These are phyloP conservation scores for Sussaba pulchella DNA, from an alignment of 2,888 invertebrate species.

Conservation along the genomic window DNA sequence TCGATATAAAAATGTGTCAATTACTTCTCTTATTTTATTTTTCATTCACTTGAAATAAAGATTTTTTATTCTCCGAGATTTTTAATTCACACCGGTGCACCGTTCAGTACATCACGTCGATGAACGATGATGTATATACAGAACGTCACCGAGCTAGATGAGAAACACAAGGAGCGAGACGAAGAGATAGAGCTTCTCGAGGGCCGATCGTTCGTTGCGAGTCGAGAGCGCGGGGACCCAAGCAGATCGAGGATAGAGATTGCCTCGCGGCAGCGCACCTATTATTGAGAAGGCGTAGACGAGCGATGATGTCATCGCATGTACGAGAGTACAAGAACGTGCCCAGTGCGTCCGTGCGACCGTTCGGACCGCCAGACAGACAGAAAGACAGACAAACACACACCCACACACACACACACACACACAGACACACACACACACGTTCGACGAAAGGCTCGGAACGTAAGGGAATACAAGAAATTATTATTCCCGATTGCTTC, in stretches of 20 bases:
- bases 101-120: slow-evolving; percentile 33
- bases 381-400: slow-evolving; percentile 21
- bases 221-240: slow-evolving; percentile 26
- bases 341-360: slow-evolving; percentile 31
- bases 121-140: slow-evolving; percentile 24
- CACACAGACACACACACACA: slow-evolving; percentile 30
- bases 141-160: slow-evolving; percentile 18
- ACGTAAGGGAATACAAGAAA: slow-evolving; percentile 23
- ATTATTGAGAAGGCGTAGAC: slow-evolving; percentile 65
- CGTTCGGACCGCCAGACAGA: slow-evolving; percentile 33
- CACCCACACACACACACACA: slow-evolving; percentile 17
- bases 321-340: slow-evolving; percentile 23
- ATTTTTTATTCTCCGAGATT: too few relatives aligned
- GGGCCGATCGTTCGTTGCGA: slow-evolving; percentile 10
- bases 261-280: slow-evolving; percentile 60
- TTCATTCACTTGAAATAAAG: too few relatives aligned
- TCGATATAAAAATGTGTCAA: too few relatives aligned
- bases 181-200: slow-evolving; percentile 60
- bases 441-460: slow-evolving; percentile 33
- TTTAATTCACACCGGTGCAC: too few relatives aligned
- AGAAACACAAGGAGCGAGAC: slow-evolving; percentile 62
- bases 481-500: too few relatives aligned
- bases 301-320: slow-evolving; percentile 62
- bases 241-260: slow-evolving; percentile 55
- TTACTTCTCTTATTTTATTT: too few relatives aligned